These are phyloP conservation scores for Bubo blakistoni DNA, from an alignment of 2,113 vertebrate species.

Conservation along the genomic window DNA sequence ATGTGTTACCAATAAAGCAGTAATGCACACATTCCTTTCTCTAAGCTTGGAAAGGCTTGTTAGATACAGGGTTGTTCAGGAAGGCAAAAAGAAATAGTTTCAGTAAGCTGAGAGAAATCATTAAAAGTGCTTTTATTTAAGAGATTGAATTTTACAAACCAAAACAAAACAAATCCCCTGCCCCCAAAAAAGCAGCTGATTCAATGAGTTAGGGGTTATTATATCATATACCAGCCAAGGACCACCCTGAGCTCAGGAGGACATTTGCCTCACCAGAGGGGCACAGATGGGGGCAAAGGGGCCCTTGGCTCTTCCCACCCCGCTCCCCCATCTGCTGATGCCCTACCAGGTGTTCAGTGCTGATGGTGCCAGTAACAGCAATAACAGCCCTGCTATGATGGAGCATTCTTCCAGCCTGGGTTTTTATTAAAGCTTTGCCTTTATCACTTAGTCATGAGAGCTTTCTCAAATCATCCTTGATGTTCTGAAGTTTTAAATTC, in stretches of 20 bases:
- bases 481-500: background rate
- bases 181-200: accelerated
- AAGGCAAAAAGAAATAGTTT: background rate
- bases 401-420: background rate
- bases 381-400: accelerated
- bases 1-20: background rate
- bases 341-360: background rate
- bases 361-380: background rate
- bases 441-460: background rate
- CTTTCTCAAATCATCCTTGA: background rate
- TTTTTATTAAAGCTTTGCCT: background rate
- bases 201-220: background rate
- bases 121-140: background rate
- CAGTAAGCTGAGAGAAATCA: background rate
- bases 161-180: background rate
- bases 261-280: background rate
- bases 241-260: background rate
- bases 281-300: background rate
- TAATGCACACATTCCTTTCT: background rate
- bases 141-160: background rate
- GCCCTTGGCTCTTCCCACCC: background rate
- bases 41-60: background rate
- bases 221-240: background rate
- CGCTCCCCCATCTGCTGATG: accelerated
- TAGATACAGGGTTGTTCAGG: background rate